Base-by-base conservation (phyloP, 2,888 invertebrate species). In the Drosophila neotestacea region DNA sequence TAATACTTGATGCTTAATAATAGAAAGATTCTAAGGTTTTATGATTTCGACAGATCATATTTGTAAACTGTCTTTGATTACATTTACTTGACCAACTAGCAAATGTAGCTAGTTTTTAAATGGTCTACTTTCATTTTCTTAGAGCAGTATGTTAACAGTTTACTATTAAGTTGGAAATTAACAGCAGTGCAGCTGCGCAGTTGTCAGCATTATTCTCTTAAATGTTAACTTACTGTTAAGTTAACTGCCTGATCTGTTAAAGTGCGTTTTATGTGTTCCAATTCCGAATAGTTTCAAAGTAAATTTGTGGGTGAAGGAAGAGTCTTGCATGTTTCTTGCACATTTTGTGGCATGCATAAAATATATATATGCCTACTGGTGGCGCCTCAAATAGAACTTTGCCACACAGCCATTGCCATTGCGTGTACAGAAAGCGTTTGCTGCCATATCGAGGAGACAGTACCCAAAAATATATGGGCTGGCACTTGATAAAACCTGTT, bases 401-500 rank as follows among this genome's bases (percentile, higher is more conserved):
- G 38, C 32, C 42, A 60, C 47, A 44, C 56, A 6, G 50, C n/a
- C 51, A 28, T 44, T 28, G 39, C 22, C 38, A n/a, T 64, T 46
- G 71, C 63, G 68, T 75, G 75, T 46, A 28, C 48, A 48, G 63
- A 56, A 68, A 46, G 54, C 56, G 47, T 70, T 66, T 60, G 56
- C 11, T 16, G 39, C 10, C 32, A 22, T 28, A 52, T 30, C 38
- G 30, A 36, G 44, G 39, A 46, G 36, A 41, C 34, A 36, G 22
- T 9, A 28, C 3, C 42, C 63, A 34, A 66, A 63, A 60, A 65
- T 59, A 62, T 67, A 63, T 67, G 65, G 50, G 38, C 63, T 39
- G 72, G 70, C 69, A 82, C 76, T 81, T 76, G 76, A 72, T 79
- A 75, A 82, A 78, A 87, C 84, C 84, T 84, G 87, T 84, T 84